Base-by-base conservation (phyloP, 2,113 vertebrate species). In the Apteryx owenii region DNA sequence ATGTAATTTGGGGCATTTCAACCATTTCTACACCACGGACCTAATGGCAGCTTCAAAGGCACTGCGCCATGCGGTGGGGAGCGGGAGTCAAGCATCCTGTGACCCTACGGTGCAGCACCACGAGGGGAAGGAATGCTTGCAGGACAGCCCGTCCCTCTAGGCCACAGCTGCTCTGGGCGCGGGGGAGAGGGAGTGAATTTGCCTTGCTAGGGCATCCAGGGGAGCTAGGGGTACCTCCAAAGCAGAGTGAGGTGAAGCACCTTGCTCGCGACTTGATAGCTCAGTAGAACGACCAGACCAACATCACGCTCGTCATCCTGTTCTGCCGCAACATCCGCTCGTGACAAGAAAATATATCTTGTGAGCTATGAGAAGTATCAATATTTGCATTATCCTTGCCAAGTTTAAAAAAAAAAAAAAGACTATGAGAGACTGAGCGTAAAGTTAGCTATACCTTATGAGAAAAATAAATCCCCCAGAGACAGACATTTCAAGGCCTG, bases 71-170 rank as follows among this genome's bases (percentile, higher is more conserved):
- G 48, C 7, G 46, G 25, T 50, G n/a, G 48, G 12, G 48, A 85
- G 42, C 62, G 11, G 48, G 25, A 84, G 36, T 17, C 33, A 38
- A 60, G 58, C 25, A 12, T 50, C 21, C 25, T 23, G n/a, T 44
- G 69, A 21, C 40, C 19, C 20, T 4, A 1, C 40, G 50, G n/a
- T 3, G 12, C 53, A 56, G 36, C 53, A 50, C 29, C 25, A 16
- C 0, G 5, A 7, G 2, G 3, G 7, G 26, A 40, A 7, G 25
- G 42, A 23, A 25, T 13, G 53, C 10, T 2, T 23, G n/a, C 69
- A 62, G 40, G 61, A 44, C 31, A 36, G 54, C 21, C 38, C 0
- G 0, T 19, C 29, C 22, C 19, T 53, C 65, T 65, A 5, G 11
- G 29, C n/a, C 68, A 85, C 46, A 75, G 72, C 26, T 72, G 38